Evolutionary conservation across 64 coral and sea anemone genomes (phyloP).

Genomic region (Platygyra sinensis): DNA sequence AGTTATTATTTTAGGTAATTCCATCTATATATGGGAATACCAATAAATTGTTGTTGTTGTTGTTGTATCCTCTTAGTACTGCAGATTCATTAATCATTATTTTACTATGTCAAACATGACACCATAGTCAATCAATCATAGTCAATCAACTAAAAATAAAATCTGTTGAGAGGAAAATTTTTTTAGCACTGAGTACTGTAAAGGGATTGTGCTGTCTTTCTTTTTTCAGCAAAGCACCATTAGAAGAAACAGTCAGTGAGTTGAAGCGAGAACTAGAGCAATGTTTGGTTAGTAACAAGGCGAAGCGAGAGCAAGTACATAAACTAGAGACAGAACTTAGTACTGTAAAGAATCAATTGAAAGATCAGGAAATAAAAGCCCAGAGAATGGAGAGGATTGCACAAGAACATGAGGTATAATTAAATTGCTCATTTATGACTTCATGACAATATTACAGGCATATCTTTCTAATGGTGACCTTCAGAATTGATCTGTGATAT

Average conservation of each 20-base stretch:
- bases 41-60: no score
- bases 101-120: no score
- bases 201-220: no score
- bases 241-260: conserved; percentile 68
- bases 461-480: no score
- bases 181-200: no score
- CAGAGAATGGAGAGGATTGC: conserved; percentile 77
- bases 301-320: conserved; percentile 72
- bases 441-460: not conserved
- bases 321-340: conserved; percentile 47
- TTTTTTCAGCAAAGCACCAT: not conserved
- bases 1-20: no score
- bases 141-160: no score
- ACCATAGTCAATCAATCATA: no score
- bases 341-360: conserved; percentile 23
- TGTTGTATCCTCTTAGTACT: no score
- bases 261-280: conserved; percentile 78
- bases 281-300: conserved; percentile 63
- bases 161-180: no score
- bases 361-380: conserved; percentile 49
- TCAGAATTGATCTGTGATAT: not conserved
- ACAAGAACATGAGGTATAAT: conserved; percentile 79
- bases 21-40: no score
- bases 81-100: no score
- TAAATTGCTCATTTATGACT: not conserved